Percentiles rank a stretch among this genome's conserved stretches.
These are phyloP conservation scores for Peromyscus polionotus DNA, from an alignment of 2,113 vertebrate genomes.

Conservation along the genomic window DNA sequence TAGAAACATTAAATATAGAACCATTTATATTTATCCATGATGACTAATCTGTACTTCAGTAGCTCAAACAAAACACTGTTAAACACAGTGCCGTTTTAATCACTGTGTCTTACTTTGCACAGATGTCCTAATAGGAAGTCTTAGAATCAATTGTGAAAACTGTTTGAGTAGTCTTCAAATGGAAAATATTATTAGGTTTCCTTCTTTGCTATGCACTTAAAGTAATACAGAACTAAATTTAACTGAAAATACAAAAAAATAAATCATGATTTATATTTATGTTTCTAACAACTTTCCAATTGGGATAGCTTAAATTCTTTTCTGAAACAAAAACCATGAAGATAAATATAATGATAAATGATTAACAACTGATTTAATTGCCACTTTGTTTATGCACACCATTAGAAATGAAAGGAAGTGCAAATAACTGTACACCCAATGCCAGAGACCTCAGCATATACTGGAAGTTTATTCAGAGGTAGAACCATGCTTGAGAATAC, in stretches of 20 bases:
- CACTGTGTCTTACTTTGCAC: not conserved
- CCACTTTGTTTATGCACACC: not conserved
- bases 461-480: not conserved
- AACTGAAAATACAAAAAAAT: not conserved
- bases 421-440: not conserved
- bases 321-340: not conserved
- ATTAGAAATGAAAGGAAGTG: not conserved
- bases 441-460: not conserved
- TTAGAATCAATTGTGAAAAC: not conserved
- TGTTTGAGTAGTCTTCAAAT: not conserved
- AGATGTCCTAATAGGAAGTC: not conserved
- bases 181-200: not conserved
- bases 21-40: not conserved
- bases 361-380: not conserved
- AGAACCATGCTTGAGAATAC: not conserved
- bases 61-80: constrained; percentile 11
- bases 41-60: not conserved
- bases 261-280: not conserved
- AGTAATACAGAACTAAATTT: not conserved
- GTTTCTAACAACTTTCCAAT: not conserved
- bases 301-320: not conserved
- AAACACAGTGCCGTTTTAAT: not conserved
- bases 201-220: not conserved
- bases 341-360: not conserved
- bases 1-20: not conserved